Percentiles rank a stretch among this genome's conserved stretches.
phyloP scores from a whole-genome alignment of 2,888 invertebrate genomes.

The Acleris laterana region DNA sequence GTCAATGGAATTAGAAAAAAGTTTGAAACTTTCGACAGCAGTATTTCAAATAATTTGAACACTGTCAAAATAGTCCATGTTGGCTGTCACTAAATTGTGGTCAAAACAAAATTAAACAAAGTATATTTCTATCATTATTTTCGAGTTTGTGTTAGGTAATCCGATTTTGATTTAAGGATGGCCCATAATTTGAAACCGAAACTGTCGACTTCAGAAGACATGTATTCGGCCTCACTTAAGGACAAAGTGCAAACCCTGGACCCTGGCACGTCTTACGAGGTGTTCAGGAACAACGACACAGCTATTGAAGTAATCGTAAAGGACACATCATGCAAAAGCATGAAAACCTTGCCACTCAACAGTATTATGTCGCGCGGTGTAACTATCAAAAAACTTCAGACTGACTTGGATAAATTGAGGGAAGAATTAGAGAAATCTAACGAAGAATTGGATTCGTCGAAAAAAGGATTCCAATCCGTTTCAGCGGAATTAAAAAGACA shows the following conservation, averaged over 20 bases:
- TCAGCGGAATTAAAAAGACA: constrained; percentile 64
- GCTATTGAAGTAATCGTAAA: constrained; percentile 72
- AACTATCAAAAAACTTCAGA: constrained; percentile 45
- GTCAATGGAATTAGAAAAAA: too few species aligned
- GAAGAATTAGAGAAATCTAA: constrained; percentile 54
- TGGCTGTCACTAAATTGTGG: not conserved
- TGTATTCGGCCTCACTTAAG: constrained; percentile 41
- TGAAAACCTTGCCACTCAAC: constrained; percentile 38
- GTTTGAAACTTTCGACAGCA: too few species aligned
- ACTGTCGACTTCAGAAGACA: constrained; percentile 44
- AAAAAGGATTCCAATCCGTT: constrained; percentile 54
- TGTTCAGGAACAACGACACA: constrained; percentile 69
- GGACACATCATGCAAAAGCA: constrained; percentile 55
- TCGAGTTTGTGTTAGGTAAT: not conserved
- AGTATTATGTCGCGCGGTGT: constrained; percentile 18
- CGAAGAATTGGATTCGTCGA: constrained; percentile 49
- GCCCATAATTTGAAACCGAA: constrained; percentile 37
- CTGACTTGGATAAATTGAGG: constrained; percentile 55
- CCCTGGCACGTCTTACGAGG: constrained; percentile 57
- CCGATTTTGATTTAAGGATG: constrained; percentile 1
- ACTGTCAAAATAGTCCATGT: not conserved
- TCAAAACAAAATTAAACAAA: not conserved
- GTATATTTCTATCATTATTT: too few species aligned
- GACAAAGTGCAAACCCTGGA: constrained; percentile 40
- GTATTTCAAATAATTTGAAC: not conserved